Conservation (phyloP, 2,888 invertebrate species). For the Diploptera punctata region DNA sequence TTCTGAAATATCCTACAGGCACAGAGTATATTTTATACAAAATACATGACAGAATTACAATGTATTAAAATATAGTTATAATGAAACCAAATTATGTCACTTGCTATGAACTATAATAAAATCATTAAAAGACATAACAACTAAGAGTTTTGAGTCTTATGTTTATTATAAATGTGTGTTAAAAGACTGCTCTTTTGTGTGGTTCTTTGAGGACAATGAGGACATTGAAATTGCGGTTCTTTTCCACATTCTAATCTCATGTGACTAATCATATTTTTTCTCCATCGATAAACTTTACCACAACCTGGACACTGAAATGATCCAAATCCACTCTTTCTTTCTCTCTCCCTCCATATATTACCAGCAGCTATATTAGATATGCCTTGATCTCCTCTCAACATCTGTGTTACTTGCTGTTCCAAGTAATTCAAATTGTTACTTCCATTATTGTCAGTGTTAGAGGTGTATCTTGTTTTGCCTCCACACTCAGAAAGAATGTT, state of each 20-base stretch:
- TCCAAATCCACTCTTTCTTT: background rate
- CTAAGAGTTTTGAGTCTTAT: background rate
- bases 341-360: background rate
- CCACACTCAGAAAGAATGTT: background rate
- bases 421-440: background rate
- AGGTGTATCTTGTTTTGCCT: background rate
- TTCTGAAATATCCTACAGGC: no score
- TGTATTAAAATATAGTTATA: no score
- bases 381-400: background rate
- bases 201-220: conserved; percentile 52
- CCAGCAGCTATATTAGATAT: background rate
- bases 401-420: conserved; percentile 4
- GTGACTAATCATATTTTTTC: conserved; percentile 48
- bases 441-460: background rate
- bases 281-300: conserved; percentile 47
- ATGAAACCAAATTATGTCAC: no score
- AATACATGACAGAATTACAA: no score
- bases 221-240: conserved; percentile 50
- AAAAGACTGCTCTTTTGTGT: conserved; percentile 47
- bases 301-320: conserved; percentile 52
- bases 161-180: conserved; percentile 30
- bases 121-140: no score
- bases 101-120: no score
- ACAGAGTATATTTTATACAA: no score
- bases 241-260: conserved; percentile 49